Evolutionary conservation across 2,797 vertebrate species (phyloP), one percentile per base, ranked within the genome.

Genomic region (Micromesistius poutassou): DNA sequence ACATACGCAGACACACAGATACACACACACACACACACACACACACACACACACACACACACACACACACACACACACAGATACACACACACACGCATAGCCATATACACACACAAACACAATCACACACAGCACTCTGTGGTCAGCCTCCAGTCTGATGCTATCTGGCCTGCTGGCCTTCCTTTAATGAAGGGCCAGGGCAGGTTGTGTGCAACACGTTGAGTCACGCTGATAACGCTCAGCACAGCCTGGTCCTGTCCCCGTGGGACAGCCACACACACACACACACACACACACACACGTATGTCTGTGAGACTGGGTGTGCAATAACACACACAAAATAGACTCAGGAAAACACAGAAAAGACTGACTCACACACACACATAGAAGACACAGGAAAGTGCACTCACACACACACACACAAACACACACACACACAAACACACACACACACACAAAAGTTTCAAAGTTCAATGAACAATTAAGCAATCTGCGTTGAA

Each of bases 161-260:
- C 74, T 82, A 87, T 84, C 78, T 33, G 73, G 30, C 83, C 85
- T n/a, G 76, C 80, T 90, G 79, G 84, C 88, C 87, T 87, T 88
- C 82, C 78, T 88, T 87, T 88, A 87, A 90, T 92, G 84, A 90
- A 35, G 38, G 72, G 79, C 76, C 79, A 66, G 22, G 13, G 22
- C 82, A 85, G 87, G 88, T 86, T 84, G 81, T 86, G 83, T 86
- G 85, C 84, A 82, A 84, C 85, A 76, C 80, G 79, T 80, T 87
- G 86, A 89, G 55, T 66, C 8, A 9, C 1, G 55, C 55, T 66
- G 55, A 66, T 66, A 66, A 25, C 55, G 2, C 50, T 22, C 50
- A 22, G 42, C 42, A 50, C 42, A 50, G 42, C 42, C 42, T 19
- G 42, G 13, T 14, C 19, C 14, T 2, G 38, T 40, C 38, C 9